Base-by-base conservation (phyloP, 2,797 vertebrate species). In the Distichodus sexfasciatus region DNA sequence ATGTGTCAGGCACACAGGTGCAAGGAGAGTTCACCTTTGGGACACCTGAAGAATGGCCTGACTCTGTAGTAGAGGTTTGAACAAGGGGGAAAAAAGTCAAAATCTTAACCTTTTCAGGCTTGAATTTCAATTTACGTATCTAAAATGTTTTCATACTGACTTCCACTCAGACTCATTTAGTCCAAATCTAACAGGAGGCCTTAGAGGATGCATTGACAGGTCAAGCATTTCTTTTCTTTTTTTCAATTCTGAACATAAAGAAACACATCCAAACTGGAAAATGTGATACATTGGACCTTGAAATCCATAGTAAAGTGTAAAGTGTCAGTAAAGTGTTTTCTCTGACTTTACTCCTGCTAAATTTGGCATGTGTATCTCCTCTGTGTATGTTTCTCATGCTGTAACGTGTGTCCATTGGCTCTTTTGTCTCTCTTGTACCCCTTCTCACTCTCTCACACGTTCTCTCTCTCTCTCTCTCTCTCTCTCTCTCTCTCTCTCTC, bases 321-420 rank as follows among this genome's bases (percentile, higher is more conserved):
- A n/a, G n/a, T 47, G 24, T 55, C 66, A 41, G 33, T 72, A 72
- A 47, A 26, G 57, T 59, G 50, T 62, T 61, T 70, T 41, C 14
- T 38, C 55, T n/a, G n/a, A 17, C 7, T n/a, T 66, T 67, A 63
- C 74, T 38, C 57, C 60, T 63, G 55, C 43, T 66, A 59, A 66
- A 72, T 71, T 65, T 74, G 44, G 67, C 15, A 14, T 55, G 50
- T 57, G 70, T 43, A 86, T 82, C 77, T 86, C 87, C 81, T 36
- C 17, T 53, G 55, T 63, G 81, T 79, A 55, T 78, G 48, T 79
- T 81, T 80, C 64, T 79, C 69, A 63, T 74, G 70, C 80, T 72
- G 51, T 78, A 89, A 80, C 80, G 55, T 50, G 41, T 66, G 86
- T 84, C 76, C 81, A 78, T 79, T 79, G 46, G 75, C 80, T 83